Base-by-base conservation (phyloP, 2,888 invertebrate species). In the Mythimna impura region DNA sequence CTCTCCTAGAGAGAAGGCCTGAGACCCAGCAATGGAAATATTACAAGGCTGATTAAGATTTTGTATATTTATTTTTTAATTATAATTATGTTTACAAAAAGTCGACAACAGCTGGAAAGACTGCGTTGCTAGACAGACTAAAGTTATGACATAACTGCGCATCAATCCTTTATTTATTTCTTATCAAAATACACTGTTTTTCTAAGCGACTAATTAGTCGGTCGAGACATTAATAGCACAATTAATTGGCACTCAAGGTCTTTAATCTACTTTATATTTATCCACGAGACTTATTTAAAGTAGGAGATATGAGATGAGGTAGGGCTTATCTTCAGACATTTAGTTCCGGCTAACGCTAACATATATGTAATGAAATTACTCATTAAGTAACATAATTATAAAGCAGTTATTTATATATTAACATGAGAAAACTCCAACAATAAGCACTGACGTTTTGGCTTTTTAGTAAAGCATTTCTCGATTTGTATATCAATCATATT, bases 161-260 rank as follows among this genome's bases (percentile, higher is more conserved):
- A 17, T 74, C 8, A 50, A 43, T 30, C 22, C 43, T 14, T 22
- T 75, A 81, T 69, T 69, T 36, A 58, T 20, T 71, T 54, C 50
- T 52, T 50, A 82, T 78, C 63, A 66, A 30, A 80, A 65, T 34
- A 14, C 14, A 43, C 22, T 61, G 61, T 57, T 82, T 66, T 78
- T 78, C 64, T 61, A 55, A 62, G 71, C 62, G n/a, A 78, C 58
- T 80, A 80, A 80, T 80, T 79, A 83, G 63, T 55, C 43, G 0
- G 83, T 83, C 80, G 79, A 83, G 83, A 73, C 80, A 68, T 58
- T 55, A 74, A 60, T 63, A 68, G 65, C 62, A 57, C 40, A 40
- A 47, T 72, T 71, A 72, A 82, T 65, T 61, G 20, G 57, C 55
- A 54, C 65, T 79, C 60, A 65, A 66, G 69, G 67, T 25, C 55